phyloP scores from a whole-genome alignment of 1,140 invertebrate species.

The Drosophila prosaltans region DNA sequence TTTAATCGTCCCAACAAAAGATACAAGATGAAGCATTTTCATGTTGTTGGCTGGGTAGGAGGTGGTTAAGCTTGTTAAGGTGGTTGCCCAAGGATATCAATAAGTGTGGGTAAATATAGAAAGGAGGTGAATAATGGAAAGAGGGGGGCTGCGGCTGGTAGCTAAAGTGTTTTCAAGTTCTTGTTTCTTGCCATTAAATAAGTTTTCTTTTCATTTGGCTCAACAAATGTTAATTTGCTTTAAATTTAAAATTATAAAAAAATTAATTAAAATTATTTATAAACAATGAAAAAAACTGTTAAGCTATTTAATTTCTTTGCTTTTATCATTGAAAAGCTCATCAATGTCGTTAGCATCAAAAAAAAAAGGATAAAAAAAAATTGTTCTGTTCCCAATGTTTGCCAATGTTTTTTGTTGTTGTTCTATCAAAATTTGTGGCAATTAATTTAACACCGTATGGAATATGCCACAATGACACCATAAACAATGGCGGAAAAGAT shows the following conservation, averaged over 20 bases:
- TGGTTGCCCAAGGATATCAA: slow-evolving; percentile 17
- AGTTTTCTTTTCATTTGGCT: background rate
- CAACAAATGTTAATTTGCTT: background rate
- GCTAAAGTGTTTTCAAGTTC: slow-evolving; percentile 6
- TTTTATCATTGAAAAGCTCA: too few species aligned
- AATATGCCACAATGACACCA: background rate
- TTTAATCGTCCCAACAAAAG: slow-evolving; percentile 44
- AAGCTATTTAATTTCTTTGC: too few species aligned
- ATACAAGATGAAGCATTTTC: background rate
- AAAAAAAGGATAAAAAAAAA: background rate
- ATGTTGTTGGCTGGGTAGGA: background rate
- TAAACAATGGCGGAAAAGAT: background rate
- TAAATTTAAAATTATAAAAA: too few species aligned
- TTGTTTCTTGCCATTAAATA: slow-evolving; percentile 2
- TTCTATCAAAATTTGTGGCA: background rate
- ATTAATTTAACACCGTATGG: slow-evolving; percentile 11
- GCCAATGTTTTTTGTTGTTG: background rate
- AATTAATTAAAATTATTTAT: background rate
- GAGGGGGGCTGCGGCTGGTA: background rate
- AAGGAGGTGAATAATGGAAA: background rate
- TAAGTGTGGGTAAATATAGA: background rate
- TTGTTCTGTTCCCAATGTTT: background rate
- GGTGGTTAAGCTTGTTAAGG: slow-evolving; percentile 10
- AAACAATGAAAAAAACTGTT: too few species aligned
- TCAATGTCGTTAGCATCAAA: background rate